Base-by-base conservation (phyloP, 2,888 invertebrate genomes). In the Anarsia innoxiella region DNA sequence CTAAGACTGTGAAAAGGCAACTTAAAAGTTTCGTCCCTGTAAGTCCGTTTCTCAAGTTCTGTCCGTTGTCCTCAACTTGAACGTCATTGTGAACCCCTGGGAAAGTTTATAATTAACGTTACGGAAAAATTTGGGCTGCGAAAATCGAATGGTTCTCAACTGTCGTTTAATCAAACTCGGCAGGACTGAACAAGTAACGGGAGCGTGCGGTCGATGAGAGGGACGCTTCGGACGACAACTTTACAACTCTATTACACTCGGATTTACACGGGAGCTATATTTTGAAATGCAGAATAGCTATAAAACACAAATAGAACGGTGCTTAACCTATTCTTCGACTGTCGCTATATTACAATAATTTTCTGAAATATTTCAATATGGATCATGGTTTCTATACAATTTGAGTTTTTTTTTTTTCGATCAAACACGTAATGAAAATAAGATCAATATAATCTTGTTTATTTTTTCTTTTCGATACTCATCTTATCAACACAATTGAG, bases 61-160 rank as follows among this genome's bases (percentile, higher is more conserved):
- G 50, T 47, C 59, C 62, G 65, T 67, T 69, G 63, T 69, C 54
- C 52, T 52, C 53, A 54, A 63, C 55, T 61, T 55, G 50, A 54
- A 46, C 45, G 54, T 54, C 58, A 51, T 51, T 49, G 48, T 46
- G 56, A 55, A 51, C 49, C 51, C n/a, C 51, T 57, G 51, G 45
- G 49, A 61, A 74, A 74, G 62, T 73, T 75, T 67, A 67, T 73
- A 73, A 72, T 73, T 68, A 68, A 71, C 64, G 62, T 66, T 51
- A 53, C 52, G 49, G 57, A 67, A 68, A 70, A 69, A 70, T 53
- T 60, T 45, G 43, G 45, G 46, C 47, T 44, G 47, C 48, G 58
- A 56, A 65, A 65, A 66, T 68, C 57, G 59, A 68, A 63, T 56
- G 53, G 50, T 55, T 53, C 48, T 49, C 46, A 54, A 59, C 46